Evolutionary conservation across 2,797 vertebrate species (phyloP).

Genomic region (Sebastes matsubarae): DNA sequence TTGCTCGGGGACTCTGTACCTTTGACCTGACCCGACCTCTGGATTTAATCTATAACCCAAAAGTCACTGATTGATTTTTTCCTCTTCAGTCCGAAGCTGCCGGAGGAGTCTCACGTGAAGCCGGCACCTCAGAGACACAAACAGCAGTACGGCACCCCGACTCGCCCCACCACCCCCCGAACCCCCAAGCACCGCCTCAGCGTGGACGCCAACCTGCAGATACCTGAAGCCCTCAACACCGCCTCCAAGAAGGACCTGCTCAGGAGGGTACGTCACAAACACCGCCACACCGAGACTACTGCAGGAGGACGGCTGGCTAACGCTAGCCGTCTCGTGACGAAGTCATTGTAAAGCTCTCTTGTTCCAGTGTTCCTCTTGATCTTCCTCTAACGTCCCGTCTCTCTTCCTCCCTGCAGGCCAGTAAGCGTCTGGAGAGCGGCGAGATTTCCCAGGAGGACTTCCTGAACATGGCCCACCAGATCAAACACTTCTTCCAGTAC

Average conservation of each 20-base stretch:
- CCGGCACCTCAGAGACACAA: constrained; percentile 87
- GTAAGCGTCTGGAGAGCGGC: constrained; percentile 88
- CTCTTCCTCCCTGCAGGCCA: constrained; percentile 82
- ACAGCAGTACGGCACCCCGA: constrained; percentile 79
- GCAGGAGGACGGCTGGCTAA: no score
- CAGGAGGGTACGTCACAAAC: constrained; percentile 83
- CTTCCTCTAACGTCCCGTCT: neutral
- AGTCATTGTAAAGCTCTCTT: neutral
- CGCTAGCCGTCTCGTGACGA: neutral
- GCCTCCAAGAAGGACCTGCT: constrained; percentile 96
- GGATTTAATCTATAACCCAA: neutral
- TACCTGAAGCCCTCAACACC: constrained; percentile 92
- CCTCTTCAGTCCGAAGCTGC: constrained; percentile 84
- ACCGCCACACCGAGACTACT: no score
- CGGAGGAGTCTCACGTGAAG: constrained; percentile 84
- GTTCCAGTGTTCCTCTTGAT: neutral
- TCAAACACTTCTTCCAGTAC: constrained; percentile 96
- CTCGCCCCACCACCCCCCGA: constrained; percentile 87
- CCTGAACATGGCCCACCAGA: constrained; percentile 93
- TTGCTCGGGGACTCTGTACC: neutral
- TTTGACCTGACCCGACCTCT: neutral
- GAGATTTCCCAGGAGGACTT: constrained; percentile 96
- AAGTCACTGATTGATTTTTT: neutral
- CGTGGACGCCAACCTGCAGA: constrained; percentile 95
- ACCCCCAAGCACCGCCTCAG: constrained; percentile 93